Conservation (phyloP, 2,797 vertebrate species). For the Telmatherina bonti region DNA sequence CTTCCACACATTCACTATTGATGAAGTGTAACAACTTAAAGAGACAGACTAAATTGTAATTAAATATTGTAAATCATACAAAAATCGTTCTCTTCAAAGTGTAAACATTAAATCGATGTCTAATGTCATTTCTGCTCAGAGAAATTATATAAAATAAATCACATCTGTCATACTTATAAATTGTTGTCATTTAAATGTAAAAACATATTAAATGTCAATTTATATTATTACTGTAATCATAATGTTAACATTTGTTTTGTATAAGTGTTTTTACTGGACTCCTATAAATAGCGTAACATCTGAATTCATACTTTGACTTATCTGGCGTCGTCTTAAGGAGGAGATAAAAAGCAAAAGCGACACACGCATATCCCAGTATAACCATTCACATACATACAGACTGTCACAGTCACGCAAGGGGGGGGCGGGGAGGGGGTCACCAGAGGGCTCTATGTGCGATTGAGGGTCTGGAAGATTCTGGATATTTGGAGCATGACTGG, state of each 20-base stretch:
- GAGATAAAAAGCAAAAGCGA: slow-evolving; percentile 45
- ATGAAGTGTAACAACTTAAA: slow-evolving; percentile 67
- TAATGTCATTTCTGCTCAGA: slow-evolving; percentile 72
- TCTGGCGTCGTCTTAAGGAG: slow-evolving; percentile 71
- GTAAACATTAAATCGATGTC: slow-evolving; percentile 81
- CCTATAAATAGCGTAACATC: slow-evolving; percentile 84
- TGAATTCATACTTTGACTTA: slow-evolving; percentile 68
- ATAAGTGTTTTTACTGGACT: slow-evolving; percentile 81
- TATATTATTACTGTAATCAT: slow-evolving; percentile 72
- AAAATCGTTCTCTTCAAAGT: slow-evolving; percentile 70
- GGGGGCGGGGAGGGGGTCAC: slow-evolving; percentile 55
- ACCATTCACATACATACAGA: slow-evolving; percentile 41
- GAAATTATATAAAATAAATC: slow-evolving; percentile 83
- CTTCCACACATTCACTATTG: slow-evolving; percentile 56
- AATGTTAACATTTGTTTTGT: slow-evolving; percentile 73
- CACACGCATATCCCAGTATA: slow-evolving; percentile 15
- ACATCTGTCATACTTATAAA: slow-evolving; percentile 75
- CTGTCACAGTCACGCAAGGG: slow-evolving; percentile 68
- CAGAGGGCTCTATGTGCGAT: slow-evolving; percentile 89
- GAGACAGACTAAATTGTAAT: slow-evolving; percentile 65
- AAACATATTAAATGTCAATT: slow-evolving; percentile 71
- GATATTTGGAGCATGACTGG: slow-evolving; percentile 99
- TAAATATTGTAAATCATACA: slow-evolving; percentile 78
- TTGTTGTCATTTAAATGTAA: slow-evolving; percentile 79
- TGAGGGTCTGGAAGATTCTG: slow-evolving; percentile 99